phyloP scores from a whole-genome alignment of 2,113 vertebrate species.

The Nannobrachium achirus region DNA sequence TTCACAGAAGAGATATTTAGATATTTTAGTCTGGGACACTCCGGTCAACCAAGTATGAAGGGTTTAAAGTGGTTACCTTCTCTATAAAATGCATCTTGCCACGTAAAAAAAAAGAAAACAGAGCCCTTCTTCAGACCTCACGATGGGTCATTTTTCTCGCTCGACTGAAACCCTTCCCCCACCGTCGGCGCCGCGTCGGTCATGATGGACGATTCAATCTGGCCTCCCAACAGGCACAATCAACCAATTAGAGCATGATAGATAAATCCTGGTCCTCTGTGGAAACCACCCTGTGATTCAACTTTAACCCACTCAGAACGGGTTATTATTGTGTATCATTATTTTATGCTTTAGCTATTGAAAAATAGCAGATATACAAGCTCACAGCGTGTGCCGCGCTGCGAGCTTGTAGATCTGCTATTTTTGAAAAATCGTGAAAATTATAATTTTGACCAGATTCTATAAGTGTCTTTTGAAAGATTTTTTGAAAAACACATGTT shows the following conservation, averaged over 20 bases:
- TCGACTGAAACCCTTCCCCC: conserved; percentile 63
- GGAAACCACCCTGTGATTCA: conserved; percentile 45
- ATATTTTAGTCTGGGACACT: too few species aligned
- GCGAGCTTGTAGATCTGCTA: too few species aligned
- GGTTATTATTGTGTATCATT: too few species aligned
- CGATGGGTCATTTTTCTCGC: conserved; percentile 70
- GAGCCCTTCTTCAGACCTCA: conserved; percentile 34
- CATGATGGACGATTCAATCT: conserved; percentile 81
- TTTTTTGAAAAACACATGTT: too few species aligned
- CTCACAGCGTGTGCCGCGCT: too few species aligned
- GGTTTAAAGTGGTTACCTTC: conserved; percentile 44
- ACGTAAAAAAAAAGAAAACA: conserved; percentile 49
- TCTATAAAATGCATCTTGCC: conserved; percentile 66
- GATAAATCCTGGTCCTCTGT: conserved; percentile 67
- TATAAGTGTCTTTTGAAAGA: too few species aligned
- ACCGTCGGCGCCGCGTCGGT: conserved; percentile 50
- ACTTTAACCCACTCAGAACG: conserved; percentile 16
- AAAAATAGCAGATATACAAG: too few species aligned
- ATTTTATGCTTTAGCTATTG: too few species aligned
- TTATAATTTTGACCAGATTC: too few species aligned
- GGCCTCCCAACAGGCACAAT: conserved; percentile 67
- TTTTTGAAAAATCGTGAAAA: too few species aligned
- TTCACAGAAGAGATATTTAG: too few species aligned
- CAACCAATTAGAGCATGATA: conserved; percentile 77
- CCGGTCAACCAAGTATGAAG: too few species aligned